phyloP scores from a whole-genome alignment of 2,888 invertebrate genomes.

The Polyommatus icarus region DNA sequence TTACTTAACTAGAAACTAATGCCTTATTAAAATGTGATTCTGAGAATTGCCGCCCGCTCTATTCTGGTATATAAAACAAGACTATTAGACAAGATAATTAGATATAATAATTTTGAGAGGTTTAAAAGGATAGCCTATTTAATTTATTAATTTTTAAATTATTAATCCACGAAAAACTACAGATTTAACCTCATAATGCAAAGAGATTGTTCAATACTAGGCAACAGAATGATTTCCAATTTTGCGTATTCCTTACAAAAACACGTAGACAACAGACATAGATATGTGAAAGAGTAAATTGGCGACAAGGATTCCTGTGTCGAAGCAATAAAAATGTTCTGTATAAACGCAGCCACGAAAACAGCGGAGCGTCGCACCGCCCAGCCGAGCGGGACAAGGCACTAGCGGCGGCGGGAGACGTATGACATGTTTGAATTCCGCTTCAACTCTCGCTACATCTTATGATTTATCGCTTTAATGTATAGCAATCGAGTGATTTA shows the following conservation, averaged over 20 bases:
- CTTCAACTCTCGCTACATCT: conserved; percentile 16
- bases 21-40: neutral
- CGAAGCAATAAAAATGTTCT: conserved; percentile 50
- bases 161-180: no score
- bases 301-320: conserved; percentile 45
- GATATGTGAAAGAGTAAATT: conserved; percentile 42
- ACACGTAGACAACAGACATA: conserved; percentile 37
- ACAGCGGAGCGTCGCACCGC: conserved; percentile 31
- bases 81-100: no score
- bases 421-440: conserved; percentile 20
- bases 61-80: neutral
- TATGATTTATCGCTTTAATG: conserved; percentile 25
- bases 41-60: neutral
- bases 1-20: neutral
- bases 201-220: neutral
- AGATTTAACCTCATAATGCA: no score
- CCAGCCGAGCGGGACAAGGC: conserved; percentile 25
- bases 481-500: conserved; percentile 15
- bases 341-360: conserved; percentile 39
- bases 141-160: no score
- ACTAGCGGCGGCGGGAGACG: conserved; percentile 23
- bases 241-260: conserved; percentile 34
- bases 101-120: no score
- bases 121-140: no score
- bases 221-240: conserved; percentile 11